Evolutionary conservation across 2,888 invertebrate species (phyloP).

Genomic region (Platycnemis pennipes): DNA sequence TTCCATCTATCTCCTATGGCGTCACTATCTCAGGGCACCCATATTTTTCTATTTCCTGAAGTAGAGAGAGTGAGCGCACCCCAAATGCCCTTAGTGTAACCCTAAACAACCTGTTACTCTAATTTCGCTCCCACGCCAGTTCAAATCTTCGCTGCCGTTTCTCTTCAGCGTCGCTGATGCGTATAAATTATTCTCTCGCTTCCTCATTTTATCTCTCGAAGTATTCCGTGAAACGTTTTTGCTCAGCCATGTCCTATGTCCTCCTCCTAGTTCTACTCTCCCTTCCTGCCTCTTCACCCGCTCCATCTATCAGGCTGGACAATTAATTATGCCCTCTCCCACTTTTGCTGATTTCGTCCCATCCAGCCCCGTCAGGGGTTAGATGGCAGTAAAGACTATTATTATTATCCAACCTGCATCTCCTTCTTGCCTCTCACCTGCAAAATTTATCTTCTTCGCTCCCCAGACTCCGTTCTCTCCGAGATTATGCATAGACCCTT

Average conservation of each 20-base stretch:
- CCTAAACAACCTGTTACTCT: neutral
- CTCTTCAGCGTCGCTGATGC: neutral
- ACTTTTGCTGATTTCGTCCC: neutral
- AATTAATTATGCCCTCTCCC: slow-evolving; percentile 25
- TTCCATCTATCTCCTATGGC: neutral
- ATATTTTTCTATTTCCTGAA: too few species aligned
- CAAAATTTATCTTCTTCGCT: slow-evolving; percentile 26
- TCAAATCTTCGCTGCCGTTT: neutral
- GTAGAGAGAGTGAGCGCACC: neutral
- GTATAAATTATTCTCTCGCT: neutral
- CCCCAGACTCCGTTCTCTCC: neutral
- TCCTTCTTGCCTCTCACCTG: neutral
- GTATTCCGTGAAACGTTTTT: neutral
- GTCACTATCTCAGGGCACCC: too few species aligned
- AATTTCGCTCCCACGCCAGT: neutral
- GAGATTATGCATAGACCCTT: neutral
- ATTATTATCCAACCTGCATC: too few species aligned
- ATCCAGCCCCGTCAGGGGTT: neutral
- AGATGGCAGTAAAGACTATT: too few species aligned
- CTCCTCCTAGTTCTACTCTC: neutral
- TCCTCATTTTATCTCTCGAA: neutral
- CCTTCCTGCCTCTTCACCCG: neutral
- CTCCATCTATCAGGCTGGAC: slow-evolving; percentile 34
- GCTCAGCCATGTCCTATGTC: neutral
- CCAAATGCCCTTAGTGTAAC: neutral